Percentiles rank a stretch among this genome's conserved stretches.
phyloP scores from a whole-genome alignment of 2,888 invertebrate genomes.

The Congeria kusceri region DNA sequence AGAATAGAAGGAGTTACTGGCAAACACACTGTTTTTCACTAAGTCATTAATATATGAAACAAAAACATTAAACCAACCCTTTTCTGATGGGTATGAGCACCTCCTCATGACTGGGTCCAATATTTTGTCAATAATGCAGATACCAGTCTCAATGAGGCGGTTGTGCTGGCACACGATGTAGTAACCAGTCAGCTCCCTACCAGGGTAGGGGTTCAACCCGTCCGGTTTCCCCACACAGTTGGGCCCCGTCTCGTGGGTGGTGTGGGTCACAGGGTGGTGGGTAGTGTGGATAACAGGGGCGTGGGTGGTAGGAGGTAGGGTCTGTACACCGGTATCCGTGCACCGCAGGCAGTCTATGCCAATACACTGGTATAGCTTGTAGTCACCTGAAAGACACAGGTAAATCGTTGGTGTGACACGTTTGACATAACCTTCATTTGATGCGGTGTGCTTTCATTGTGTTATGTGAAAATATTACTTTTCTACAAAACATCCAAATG shows the following conservation, averaged over 20 bases:
- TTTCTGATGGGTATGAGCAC: slow-evolving; percentile 52
- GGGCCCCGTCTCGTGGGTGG: slow-evolving; percentile 22
- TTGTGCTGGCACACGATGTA: slow-evolving; percentile 67
- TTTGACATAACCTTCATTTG: too few species aligned
- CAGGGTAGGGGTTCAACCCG: slow-evolving; percentile 64
- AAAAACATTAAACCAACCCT: slow-evolving; percentile 31
- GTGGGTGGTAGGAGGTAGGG: slow-evolving; percentile 6
- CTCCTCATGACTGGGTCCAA: slow-evolving; percentile 48
- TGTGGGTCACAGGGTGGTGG: neutral
- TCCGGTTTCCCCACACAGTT: slow-evolving; percentile 55
- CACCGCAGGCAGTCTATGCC: slow-evolving; percentile 53
- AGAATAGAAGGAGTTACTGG: too few species aligned
- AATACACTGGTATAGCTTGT: slow-evolving; percentile 52
- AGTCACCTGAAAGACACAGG: slow-evolving; percentile 53
- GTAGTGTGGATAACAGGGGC: neutral
- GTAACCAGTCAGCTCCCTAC: slow-evolving; percentile 52
- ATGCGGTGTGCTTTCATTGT: too few species aligned
- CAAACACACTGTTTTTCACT: too few species aligned
- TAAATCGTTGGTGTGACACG: too few species aligned
- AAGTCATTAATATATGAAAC: too few species aligned
- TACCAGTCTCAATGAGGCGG: slow-evolving; percentile 49
- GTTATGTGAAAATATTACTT: too few species aligned
- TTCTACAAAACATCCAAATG: too few species aligned
- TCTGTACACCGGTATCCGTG: slow-evolving; percentile 12
- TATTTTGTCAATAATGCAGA: slow-evolving; percentile 59